Conservation (phyloP, 2,113 vertebrate species). For the Macroglossus sobrinus region DNA sequence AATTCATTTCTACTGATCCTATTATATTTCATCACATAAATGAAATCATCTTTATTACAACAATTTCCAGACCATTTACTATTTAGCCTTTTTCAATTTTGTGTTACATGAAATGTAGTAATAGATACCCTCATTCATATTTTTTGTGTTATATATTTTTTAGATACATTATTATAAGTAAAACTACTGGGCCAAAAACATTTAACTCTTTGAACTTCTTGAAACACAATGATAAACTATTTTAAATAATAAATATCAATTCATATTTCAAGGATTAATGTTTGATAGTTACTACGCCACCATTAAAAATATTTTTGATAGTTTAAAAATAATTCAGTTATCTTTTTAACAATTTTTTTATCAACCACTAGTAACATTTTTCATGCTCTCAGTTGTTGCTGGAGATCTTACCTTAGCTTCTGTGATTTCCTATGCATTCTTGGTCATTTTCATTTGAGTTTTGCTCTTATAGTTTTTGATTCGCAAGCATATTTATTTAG, state of each 20-base stretch:
- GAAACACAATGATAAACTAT: neutral
- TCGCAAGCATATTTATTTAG: neutral
- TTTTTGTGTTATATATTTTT: neutral
- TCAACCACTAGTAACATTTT: neutral
- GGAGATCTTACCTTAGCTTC: neutral
- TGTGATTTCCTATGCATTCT: neutral
- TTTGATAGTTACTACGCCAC: neutral
- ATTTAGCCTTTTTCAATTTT: neutral
- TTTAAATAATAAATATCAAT: neutral
- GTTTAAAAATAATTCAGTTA: neutral
- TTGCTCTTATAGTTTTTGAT: neutral
- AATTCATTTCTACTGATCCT: neutral
- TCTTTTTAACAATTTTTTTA: neutral
- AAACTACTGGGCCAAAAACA: neutral
- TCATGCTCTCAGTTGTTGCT: neutral
- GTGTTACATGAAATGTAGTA: neutral
- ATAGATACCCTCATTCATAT: neutral
- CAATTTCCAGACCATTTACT: neutral
- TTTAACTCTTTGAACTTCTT: neutral
- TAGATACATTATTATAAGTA: neutral
- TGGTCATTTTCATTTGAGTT: neutral
- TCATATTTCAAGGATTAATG: neutral
- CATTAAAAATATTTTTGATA: neutral
- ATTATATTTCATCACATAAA: neutral
- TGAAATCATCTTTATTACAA: neutral